Evolutionary conservation across 1,140 invertebrate genomes (phyloP), one percentile per base, ranked within the genome.

Genomic region (Aphaenogaster rudis): DNA sequence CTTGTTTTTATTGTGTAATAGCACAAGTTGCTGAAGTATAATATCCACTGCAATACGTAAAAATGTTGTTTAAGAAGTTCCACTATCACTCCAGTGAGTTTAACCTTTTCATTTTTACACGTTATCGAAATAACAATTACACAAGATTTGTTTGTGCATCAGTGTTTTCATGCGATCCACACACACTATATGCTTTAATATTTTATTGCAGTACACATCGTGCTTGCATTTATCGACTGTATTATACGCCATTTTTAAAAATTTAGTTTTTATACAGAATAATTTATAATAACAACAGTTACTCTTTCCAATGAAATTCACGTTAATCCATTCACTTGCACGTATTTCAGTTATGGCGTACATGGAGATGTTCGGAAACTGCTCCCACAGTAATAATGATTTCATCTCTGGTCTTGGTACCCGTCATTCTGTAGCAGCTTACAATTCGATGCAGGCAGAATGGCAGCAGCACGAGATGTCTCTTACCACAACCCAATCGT

Each of bases 321-420:
- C 42, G 66, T 88, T 64, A 15, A 85, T 87, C 82, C 69, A 9
- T 86, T 59, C 39, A 66, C 57, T 91, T 86, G 2, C 61, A 86
- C 45, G 45, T 86, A 88, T 96, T 96, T 84, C 96, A 99, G 98
- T 99, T 91, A 98, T 98, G 97, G 98, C 98, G 64, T 99, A 99
- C 95, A 99, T 99, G 98, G 98, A 99, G 95, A 98, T 99, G 97
- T 98, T 99, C 94, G 98, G 98, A 1, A 98, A 98, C 93, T 98
- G 98, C 95, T 97, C 97, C 80, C 97, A 98, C 91, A 97, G 97
- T 42, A 96, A 96, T 78, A 96, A 96, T 87, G 97, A 98, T 91
- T 97, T 98, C 94, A 97, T 98, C 91, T 94, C 94, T 57, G 94
- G 94, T 69, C 92, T 95, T 52, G 95, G 95, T n/a, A 94, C 94